Evolutionary conservation across 2,888 invertebrate genomes (phyloP).

Genomic region (Neoitamus cyanurus): DNA sequence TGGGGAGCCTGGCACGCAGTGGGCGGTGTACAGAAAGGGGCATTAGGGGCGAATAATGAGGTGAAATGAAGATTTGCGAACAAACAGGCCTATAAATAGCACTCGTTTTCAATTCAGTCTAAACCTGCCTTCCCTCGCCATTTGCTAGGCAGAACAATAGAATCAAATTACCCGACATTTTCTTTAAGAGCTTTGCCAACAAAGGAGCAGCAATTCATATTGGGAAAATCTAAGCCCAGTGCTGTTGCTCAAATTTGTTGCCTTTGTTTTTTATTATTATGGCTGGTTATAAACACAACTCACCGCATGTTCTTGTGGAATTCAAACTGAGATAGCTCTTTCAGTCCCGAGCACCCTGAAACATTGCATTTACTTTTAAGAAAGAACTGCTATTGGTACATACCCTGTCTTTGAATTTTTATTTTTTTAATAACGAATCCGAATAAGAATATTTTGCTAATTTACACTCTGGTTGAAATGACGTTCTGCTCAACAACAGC

Average conservation of each 20-base stretch:
- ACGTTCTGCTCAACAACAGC: too few species aligned
- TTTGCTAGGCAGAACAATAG: neutral
- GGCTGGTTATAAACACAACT: too few species aligned
- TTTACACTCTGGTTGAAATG: too few species aligned
- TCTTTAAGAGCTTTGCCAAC: neutral
- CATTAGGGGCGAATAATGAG: neutral
- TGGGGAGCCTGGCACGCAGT: neutral
- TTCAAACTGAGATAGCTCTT: too few species aligned
- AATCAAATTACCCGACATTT: neutral
- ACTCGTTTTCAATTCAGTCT: neutral
- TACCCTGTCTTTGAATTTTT: too few species aligned
- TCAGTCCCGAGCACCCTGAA: too few species aligned
- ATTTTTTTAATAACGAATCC: too few species aligned
- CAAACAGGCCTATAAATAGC: neutral
- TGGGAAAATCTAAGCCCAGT: neutral
- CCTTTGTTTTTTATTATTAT: too few species aligned
- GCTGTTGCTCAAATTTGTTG: neutral
- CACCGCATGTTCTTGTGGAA: too few species aligned
- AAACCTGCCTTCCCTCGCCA: neutral
- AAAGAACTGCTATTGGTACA: too few species aligned
- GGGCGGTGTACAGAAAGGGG: neutral
- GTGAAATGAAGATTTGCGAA: neutral
- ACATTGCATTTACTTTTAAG: too few species aligned
- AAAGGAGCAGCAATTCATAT: neutral
- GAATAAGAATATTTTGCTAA: too few species aligned